Conservation (phyloP, 2,797 vertebrate species). For the Anolis apletophallus region DNA sequence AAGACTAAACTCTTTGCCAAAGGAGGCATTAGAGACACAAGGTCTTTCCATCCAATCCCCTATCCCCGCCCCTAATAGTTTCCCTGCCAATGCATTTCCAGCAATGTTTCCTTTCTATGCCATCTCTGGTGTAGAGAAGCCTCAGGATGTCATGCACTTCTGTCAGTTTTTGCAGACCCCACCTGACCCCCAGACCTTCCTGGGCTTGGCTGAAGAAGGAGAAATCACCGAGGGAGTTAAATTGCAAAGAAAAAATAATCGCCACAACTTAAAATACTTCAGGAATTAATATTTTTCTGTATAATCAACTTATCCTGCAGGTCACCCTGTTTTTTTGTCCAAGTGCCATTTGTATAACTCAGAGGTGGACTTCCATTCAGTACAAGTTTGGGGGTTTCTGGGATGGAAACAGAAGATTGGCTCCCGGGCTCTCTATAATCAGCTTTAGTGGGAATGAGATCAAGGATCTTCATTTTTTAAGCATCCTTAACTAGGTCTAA, state of each 20-base stretch:
- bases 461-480: neutral
- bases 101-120: too few relatives aligned
- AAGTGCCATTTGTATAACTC: too few relatives aligned
- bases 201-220: neutral
- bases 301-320: too few relatives aligned
- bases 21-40: neutral
- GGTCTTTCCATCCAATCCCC: neutral
- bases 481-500: neutral
- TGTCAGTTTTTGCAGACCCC: neutral
- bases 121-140: neutral
- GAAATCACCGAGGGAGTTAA: too few relatives aligned
- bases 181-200: neutral
- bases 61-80: neutral
- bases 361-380: too few relatives aligned
- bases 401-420: too few relatives aligned
- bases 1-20: neutral
- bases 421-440: neutral
- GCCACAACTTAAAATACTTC: too few relatives aligned
- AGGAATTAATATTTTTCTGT: too few relatives aligned
- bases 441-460: neutral
- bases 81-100: neutral
- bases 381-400: too few relatives aligned
- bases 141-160: too few relatives aligned
- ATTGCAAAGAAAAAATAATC: too few relatives aligned
- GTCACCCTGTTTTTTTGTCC: too few relatives aligned